Conservation (phyloP, 2,888 invertebrate species). For the Drosophila kambysellisi region DNA sequence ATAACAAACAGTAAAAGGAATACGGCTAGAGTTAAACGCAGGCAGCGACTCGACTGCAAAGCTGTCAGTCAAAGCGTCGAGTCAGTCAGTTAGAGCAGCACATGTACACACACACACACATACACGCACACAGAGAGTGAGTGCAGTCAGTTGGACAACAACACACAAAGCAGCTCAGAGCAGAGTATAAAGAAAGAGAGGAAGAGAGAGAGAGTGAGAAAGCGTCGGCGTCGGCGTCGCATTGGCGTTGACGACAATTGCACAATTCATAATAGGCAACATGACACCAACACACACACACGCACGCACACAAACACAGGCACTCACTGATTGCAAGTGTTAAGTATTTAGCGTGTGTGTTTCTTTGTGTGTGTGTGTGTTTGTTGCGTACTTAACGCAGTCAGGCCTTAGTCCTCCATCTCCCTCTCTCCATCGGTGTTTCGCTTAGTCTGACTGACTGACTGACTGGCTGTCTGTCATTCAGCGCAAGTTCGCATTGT, state of each 20-base stretch:
- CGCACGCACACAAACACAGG: conserved; percentile 3
- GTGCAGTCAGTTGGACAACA: conserved; percentile 59
- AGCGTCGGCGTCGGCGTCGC: conserved; percentile 50
- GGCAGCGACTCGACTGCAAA: conserved; percentile 29
- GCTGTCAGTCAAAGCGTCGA: conserved; percentile 59
- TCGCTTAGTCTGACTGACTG: conserved; percentile 25
- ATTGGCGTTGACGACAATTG: conserved; percentile 77
- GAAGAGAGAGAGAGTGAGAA: conserved; percentile 4
- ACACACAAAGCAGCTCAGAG: conserved; percentile 24
- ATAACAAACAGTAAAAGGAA: conserved; percentile 36
- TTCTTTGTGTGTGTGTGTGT: conserved; percentile 28
- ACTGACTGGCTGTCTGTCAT: conserved; percentile 36
- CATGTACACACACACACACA: not conserved
- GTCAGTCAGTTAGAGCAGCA: conserved; percentile 21
- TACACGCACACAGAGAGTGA: conserved; percentile 21
- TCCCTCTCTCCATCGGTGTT: not conserved
- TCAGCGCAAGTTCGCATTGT: conserved; percentile 58
- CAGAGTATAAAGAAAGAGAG: too few species aligned
- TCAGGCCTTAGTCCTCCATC: conserved; percentile 11
- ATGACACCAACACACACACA: conserved; percentile 50
- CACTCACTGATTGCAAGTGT: conserved; percentile 40
- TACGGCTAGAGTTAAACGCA: conserved; percentile 41
- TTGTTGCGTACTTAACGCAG: conserved; percentile 36
- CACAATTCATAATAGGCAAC: conserved; percentile 80
- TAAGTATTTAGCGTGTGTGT: conserved; percentile 55